These are phyloP conservation scores for Luscinia megarhynchos DNA, from an alignment of 2,797 vertebrate species.

Conservation along the genomic window DNA sequence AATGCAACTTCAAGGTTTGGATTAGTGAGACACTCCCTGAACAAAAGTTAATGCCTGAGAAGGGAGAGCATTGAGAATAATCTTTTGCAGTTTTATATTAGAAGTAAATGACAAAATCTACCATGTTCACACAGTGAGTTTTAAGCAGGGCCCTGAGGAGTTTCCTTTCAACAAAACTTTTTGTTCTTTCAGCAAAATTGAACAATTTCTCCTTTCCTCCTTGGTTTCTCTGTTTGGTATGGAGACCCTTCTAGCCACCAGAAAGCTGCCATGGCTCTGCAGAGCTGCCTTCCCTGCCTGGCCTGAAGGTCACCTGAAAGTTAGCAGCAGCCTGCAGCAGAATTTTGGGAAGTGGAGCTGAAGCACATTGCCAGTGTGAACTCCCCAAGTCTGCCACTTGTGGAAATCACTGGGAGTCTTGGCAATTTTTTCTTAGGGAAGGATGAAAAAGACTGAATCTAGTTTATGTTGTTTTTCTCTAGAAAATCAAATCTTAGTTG, in stretches of 20 bases:
- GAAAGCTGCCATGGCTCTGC: background rate
- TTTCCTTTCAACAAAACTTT: background rate
- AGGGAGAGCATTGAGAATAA: background rate
- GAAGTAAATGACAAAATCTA: background rate
- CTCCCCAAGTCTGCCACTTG: background rate
- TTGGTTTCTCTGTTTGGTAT: background rate
- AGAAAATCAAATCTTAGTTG: conserved; percentile 1
- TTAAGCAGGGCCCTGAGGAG: background rate
- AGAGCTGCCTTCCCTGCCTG: background rate
- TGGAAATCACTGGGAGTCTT: background rate
- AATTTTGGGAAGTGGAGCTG: background rate
- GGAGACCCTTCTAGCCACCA: background rate
- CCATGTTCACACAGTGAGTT: rapidly evolving
- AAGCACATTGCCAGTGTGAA: background rate
- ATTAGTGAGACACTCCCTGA: background rate
- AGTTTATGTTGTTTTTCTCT: background rate
- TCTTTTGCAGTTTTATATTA: background rate
- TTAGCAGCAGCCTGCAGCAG: background rate
- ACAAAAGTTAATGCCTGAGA: background rate
- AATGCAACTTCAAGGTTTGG: background rate
- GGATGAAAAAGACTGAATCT: background rate
- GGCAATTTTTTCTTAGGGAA: background rate
- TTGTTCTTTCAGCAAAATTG: background rate
- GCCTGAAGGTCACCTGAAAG: background rate
- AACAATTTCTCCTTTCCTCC: background rate